Evolutionary conservation across 2,888 invertebrate genomes (phyloP).

Genomic region (Smittia aterrima): DNA sequence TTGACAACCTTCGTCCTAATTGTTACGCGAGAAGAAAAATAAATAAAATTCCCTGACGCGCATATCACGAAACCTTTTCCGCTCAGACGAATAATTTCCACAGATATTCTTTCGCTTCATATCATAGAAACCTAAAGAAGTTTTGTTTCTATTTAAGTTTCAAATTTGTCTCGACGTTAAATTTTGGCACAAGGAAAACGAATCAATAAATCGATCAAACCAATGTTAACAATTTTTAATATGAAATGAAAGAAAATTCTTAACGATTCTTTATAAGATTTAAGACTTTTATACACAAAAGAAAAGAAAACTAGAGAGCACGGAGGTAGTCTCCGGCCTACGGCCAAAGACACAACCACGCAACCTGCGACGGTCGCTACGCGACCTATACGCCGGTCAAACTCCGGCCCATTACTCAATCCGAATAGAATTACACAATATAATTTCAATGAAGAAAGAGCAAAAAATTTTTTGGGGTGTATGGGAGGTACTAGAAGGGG

Average conservation of each 20-base stretch:
- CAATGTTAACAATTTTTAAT: conserved; percentile 20
- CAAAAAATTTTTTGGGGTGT: no score
- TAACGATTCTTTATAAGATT: conserved; percentile 9
- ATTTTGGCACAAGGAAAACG: conserved; percentile 7
- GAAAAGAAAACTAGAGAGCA: neutral
- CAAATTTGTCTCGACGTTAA: conserved; percentile 22
- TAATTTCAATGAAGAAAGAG: no score
- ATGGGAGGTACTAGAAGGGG: no score
- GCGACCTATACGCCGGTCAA: no score
- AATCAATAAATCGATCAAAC: neutral
- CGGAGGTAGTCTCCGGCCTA: neutral
- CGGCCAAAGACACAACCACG: no score
- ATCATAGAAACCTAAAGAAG: conserved; percentile 17
- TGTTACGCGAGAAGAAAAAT: neutral
- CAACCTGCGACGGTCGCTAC: no score
- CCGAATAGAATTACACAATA: no score
- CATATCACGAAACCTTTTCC: conserved; percentile 8
- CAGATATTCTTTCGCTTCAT: neutral
- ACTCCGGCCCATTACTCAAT: no score
- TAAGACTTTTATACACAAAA: conserved; percentile 39
- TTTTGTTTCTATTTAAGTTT: conserved; percentile 39
- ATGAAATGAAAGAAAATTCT: neutral
- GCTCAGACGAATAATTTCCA: neutral
- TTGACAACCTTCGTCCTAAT: neutral
- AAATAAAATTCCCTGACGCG: neutral